Conservation (phyloP, 2,797 vertebrate species). For the Taeniopygia guttata region DNA sequence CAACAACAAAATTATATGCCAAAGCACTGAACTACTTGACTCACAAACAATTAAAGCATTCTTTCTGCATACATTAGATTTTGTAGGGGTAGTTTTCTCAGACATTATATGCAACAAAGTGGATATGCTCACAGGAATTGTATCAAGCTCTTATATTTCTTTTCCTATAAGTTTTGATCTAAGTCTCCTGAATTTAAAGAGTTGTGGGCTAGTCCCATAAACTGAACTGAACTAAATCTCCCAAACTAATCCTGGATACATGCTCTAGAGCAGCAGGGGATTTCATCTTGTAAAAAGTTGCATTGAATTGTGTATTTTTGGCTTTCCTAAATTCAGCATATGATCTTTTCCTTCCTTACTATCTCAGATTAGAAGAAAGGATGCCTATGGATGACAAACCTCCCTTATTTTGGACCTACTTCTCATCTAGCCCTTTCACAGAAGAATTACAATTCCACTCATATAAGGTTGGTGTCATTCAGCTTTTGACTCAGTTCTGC, state of each 20-base stretch:
- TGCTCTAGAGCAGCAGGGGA: not conserved
- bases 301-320: not conserved
- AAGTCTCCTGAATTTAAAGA: not conserved
- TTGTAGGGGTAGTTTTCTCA: not conserved
- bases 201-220: not conserved
- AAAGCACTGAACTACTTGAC: slow-evolving; percentile 12
- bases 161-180: not conserved
- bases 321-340: not conserved
- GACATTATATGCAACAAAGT: not conserved
- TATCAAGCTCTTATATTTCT: not conserved
- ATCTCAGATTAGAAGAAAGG: not conserved
- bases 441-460: not conserved
- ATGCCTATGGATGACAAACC: not conserved
- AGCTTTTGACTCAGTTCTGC: slow-evolving; percentile 1
- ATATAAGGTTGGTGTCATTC: not conserved
- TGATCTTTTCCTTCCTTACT: not conserved
- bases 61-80: not conserved
- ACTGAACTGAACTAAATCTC: not conserved
- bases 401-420: not conserved
- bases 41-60: slow-evolving; percentile 48
- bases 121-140: not conserved
- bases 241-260: not conserved
- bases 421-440: not conserved
- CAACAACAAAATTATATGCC: slow-evolving; percentile 18
- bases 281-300: not conserved